These are phyloP conservation scores for Tetranychus piercei DNA, from an alignment of 2,888 invertebrate species.

Conservation along the genomic window DNA sequence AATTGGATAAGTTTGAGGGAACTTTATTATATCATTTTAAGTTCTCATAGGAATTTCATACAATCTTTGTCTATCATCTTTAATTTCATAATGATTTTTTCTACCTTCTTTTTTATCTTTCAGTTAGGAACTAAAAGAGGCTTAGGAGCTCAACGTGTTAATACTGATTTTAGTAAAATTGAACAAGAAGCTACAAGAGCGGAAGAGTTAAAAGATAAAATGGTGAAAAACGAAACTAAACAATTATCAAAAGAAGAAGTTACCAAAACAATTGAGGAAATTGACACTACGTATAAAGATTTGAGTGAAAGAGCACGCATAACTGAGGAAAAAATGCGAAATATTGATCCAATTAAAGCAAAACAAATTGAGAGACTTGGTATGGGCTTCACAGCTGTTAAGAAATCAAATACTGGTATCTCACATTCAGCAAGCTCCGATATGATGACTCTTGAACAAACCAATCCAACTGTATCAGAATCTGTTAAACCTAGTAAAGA, in stretches of 20 bases:
- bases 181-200: constrained; percentile 72
- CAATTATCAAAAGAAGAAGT: constrained; percentile 25
- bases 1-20: no score
- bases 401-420: no score
- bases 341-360: constrained; percentile 59
- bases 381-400: no score
- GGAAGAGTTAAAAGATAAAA: constrained; percentile 48
- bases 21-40: no score
- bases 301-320: constrained; percentile 44
- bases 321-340: constrained; percentile 51
- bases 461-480: no score
- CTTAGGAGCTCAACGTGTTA: constrained; percentile 82
- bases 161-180: constrained; percentile 81
- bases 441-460: no score
- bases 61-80: no score
- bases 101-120: constrained; percentile 20
- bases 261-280: constrained; percentile 29
- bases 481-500: no score
- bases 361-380: constrained; percentile 40
- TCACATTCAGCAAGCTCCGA: no score
- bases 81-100: no score
- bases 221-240: constrained; percentile 33
- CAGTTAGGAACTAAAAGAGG: constrained; percentile 61
- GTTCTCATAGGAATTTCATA: no score
- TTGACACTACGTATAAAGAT: constrained; percentile 55